These are phyloP conservation scores for Trachelus tabidus DNA, from an alignment of 2,888 invertebrate genomes.

Conservation along the genomic window DNA sequence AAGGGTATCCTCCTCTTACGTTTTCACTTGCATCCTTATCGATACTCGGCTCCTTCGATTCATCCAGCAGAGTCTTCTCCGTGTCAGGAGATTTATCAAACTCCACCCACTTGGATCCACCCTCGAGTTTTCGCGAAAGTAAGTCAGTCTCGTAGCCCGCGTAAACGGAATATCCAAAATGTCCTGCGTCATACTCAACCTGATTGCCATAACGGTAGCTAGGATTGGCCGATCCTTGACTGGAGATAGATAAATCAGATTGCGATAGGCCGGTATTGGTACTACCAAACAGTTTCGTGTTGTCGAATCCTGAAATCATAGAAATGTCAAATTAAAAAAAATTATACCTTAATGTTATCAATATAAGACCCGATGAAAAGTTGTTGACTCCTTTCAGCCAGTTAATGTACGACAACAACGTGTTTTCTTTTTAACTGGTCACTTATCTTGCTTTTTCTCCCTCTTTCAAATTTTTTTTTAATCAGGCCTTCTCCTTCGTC, in stretches of 20 bases:
- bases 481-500: too few relatives aligned
- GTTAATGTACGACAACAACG: too few relatives aligned
- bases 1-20: constrained; percentile 29
- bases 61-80: constrained; percentile 55
- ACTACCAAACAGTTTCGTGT: constrained; percentile 68
- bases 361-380: too few relatives aligned
- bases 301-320: constrained; percentile 46
- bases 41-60: constrained; percentile 46
- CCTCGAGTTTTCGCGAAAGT: constrained; percentile 50
- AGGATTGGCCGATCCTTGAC: constrained; percentile 77
- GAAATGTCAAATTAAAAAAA: neutral
- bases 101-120: constrained; percentile 61
- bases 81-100: constrained; percentile 62
- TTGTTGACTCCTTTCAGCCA: too few relatives aligned
- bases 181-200: constrained; percentile 79
- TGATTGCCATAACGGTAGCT: constrained; percentile 85
- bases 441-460: too few relatives aligned
- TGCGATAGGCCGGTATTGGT: constrained; percentile 84
- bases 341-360: neutral
- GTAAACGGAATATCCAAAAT: constrained; percentile 77
- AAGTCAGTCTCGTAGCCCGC: constrained; percentile 66
- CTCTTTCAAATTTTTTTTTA: too few relatives aligned
- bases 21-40: constrained; percentile 46
- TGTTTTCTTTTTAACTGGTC: too few relatives aligned
- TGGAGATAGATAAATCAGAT: constrained; percentile 82